Evolutionary conservation across 1,140 invertebrate species (phyloP), one percentile per base, ranked within the genome.

Genomic region (Nilaparvata lugens): DNA sequence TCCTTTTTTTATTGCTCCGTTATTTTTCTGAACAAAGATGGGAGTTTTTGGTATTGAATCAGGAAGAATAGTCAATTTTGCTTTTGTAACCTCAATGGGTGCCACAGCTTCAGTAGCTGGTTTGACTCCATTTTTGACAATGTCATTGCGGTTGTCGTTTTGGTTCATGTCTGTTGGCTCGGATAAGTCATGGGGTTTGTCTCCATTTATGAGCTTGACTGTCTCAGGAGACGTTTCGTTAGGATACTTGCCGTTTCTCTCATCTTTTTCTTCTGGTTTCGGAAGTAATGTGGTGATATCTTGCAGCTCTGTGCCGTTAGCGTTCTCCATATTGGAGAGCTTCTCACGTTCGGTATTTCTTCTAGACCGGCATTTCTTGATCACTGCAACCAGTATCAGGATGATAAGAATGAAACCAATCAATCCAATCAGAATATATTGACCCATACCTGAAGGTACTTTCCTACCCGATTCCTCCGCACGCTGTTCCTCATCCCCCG

Each of bases 211-310:
- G 9, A 64, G 35, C 13, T 56, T 64, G n/a, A 51, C 43, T 6
- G 62, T 64, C 28, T 64, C 58, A 25, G 52, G 53, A n/a, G 62
- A 56, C 18, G 42, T 48, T 61, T 64, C 59, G 25, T 59, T 42
- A 1, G 62, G 52, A 40, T 63, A 63, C 13, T 57, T 62, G 18
- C 21, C 35, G 25, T 42, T 40, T 53, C 62, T 65, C 4, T 59
- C 48, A 24, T 61, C 66, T 13, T 67, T 63, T 24, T 65, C 62
- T 2, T 58, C 28, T 13, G 64, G 53, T 52, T 65, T 65, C 13
- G 66, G 66, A 21, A 67, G 52, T 13, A 68, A 62, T 23, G 59
- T 58, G 4, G 62, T 56, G 53, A 68, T 65, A 18, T 68, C 67
- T 57, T 66, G 67, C 48, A 68, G 18, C 58, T 68, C 67, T 16